Percentiles rank a stretch among this genome's conserved stretches.
Evolutionary conservation across 1,140 invertebrate genomes (phyloP).

Genomic region (Philopotamus ludificatus): DNA sequence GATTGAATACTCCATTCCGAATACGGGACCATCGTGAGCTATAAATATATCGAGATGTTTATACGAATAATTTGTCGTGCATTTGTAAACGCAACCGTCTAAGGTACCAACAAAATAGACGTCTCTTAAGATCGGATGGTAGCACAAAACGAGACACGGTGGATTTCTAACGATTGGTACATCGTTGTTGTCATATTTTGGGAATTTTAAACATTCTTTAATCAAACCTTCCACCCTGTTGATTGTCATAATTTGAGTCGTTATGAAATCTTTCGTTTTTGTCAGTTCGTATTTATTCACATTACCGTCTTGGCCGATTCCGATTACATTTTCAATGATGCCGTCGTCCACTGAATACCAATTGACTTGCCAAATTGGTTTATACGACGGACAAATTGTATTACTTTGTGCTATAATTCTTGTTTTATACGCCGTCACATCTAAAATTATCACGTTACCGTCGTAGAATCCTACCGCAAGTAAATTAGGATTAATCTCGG

Average conservation of each 20-base stretch:
- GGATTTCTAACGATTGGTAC: conserved; percentile 60
- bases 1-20: conserved; percentile 74
- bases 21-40: conserved; percentile 79
- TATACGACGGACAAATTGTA: conserved; percentile 58
- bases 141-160: conserved; percentile 61
- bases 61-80: conserved; percentile 65
- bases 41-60: conserved; percentile 69
- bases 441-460: conserved; percentile 72
- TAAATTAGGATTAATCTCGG: conserved; percentile 66
- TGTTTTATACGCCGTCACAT: conserved; percentile 59
- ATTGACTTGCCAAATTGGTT: conserved; percentile 65
- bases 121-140: conserved; percentile 64
- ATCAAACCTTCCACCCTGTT: conserved; percentile 62
- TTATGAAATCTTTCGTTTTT: conserved; percentile 57
- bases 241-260: conserved; percentile 62
- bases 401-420: conserved; percentile 58
- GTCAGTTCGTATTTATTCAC: conserved; percentile 58
- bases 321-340: conserved; percentile 57
- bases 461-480: conserved; percentile 78
- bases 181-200: conserved; percentile 51
- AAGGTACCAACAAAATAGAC: conserved; percentile 80
- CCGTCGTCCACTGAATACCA: conserved; percentile 55
- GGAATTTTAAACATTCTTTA: conserved; percentile 56
- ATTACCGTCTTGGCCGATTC: conserved; percentile 59
- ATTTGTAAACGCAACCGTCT: conserved; percentile 78